Evolutionary conservation across 2,888 invertebrate genomes (phyloP).

Genomic region (Aleiodes alternator): DNA sequence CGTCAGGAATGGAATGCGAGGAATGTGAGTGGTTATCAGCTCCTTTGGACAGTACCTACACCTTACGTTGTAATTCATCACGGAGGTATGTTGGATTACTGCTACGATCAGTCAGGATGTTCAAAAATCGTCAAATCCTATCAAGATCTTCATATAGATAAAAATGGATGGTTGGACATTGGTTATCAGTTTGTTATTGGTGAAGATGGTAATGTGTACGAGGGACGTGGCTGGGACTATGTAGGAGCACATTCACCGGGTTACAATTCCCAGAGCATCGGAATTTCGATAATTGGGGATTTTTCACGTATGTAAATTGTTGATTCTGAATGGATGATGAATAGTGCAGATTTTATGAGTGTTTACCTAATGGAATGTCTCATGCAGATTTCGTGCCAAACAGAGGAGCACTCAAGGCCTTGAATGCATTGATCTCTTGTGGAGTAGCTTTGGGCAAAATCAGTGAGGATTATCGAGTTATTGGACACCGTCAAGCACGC

Average conservation of each 20-base stretch:
- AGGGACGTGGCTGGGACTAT: slow-evolving; percentile 75
- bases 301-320: slow-evolving; percentile 66
- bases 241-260: slow-evolving; percentile 73
- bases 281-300: slow-evolving; percentile 73
- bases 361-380: neutral
- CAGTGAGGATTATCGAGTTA: slow-evolving; percentile 62
- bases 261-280: slow-evolving; percentile 74
- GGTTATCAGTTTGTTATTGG: slow-evolving; percentile 77
- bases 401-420: slow-evolving; percentile 64
- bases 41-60: slow-evolving; percentile 61
- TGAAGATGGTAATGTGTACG: slow-evolving; percentile 76
- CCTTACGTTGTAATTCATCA: slow-evolving; percentile 74
- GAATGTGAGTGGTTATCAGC: slow-evolving; percentile 54
- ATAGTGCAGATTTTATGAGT: no score
- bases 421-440: slow-evolving; percentile 67
- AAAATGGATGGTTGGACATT: slow-evolving; percentile 72
- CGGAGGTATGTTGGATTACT: slow-evolving; percentile 68
- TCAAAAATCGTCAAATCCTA: slow-evolving; percentile 68
- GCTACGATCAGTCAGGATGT: slow-evolving; percentile 64
- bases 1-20: slow-evolving; percentile 72
- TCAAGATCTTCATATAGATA: slow-evolving; percentile 72
- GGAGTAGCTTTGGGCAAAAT: slow-evolving; percentile 69
- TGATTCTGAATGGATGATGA: neutral
- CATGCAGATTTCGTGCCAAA: slow-evolving; percentile 69
- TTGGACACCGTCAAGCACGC: slow-evolving; percentile 73